These are phyloP conservation scores for Trogon surrucura DNA, from an alignment of 2,113 vertebrate genomes.

Conservation along the genomic window DNA sequence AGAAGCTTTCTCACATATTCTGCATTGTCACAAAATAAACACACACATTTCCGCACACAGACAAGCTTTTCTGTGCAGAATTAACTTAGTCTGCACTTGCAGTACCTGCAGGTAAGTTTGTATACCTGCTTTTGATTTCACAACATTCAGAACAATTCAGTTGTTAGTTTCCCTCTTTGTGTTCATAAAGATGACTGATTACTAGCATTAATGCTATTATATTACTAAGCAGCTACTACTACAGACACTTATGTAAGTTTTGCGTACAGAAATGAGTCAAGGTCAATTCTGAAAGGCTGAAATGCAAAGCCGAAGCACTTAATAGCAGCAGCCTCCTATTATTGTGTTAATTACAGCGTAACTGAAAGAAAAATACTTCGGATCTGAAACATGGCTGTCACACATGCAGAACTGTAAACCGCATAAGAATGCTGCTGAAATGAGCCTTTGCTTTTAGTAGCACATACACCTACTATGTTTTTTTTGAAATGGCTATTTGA, in stretches of 20 bases:
- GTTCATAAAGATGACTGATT: neutral
- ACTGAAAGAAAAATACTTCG: neutral
- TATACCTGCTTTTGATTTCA: neutral
- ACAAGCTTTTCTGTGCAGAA: neutral
- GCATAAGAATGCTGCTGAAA: neutral
- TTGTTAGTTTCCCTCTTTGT: neutral
- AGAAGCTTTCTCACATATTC: neutral
- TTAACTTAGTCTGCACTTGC: neutral
- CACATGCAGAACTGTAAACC: neutral
- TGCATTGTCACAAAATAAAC: neutral
- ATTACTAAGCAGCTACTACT: neutral
- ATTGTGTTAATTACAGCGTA: neutral
- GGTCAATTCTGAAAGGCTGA: neutral
- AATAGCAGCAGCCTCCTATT: neutral
- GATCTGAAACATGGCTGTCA: neutral
- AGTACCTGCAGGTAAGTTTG: neutral
- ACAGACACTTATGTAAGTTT: neutral
- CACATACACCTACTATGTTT: neutral
- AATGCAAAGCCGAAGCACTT: neutral
- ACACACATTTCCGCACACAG: neutral
- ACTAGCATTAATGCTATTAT: neutral
- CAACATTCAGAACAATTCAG: neutral
- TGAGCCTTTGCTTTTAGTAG: neutral
- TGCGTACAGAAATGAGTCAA: neutral
- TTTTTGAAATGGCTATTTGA: neutral